Conservation (phyloP, 1,140 invertebrate species). For the Leucophenga varia region DNA sequence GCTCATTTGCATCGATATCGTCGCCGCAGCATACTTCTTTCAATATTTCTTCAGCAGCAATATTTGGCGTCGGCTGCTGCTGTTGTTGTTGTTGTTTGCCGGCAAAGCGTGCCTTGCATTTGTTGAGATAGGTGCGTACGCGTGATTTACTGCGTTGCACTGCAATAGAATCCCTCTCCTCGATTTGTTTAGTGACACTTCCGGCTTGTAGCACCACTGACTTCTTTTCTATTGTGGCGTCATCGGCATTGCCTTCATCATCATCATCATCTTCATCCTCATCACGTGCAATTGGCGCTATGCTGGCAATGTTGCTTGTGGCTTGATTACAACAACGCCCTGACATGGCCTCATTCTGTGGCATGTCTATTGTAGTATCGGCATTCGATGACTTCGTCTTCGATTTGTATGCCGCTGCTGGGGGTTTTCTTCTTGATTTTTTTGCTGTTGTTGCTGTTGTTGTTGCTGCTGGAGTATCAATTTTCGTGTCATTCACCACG, state of each 20-base stretch:
- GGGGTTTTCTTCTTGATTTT: not conserved
- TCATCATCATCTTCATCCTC: slow-evolving; percentile 24
- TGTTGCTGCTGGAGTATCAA: slow-evolving; percentile 20
- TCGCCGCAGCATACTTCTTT: too few relatives aligned
- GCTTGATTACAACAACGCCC: not conserved
- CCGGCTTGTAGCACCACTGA: slow-evolving; percentile 3
- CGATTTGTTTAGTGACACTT: too few relatives aligned
- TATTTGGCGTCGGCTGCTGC: too few relatives aligned
- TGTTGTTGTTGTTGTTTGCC: slow-evolving; percentile 18
- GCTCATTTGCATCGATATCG: too few relatives aligned
- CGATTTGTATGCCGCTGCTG: not conserved
- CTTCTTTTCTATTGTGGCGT: slow-evolving; percentile 2
- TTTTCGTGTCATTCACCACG: slow-evolving; percentile 51
- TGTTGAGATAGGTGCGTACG: slow-evolving; percentile 59
- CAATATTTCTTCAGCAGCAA: too few relatives aligned
- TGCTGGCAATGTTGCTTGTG: too few relatives aligned
- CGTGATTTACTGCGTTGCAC: slow-evolving; percentile 57
- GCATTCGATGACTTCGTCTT: not conserved
- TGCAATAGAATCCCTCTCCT: too few relatives aligned
- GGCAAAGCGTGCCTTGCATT: slow-evolving; percentile 58
- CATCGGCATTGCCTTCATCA: not conserved
- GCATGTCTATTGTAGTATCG: not conserved
- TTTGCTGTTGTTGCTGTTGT: slow-evolving; percentile 5
- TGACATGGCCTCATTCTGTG: slow-evolving; percentile 20
- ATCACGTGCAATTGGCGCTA: slow-evolving; percentile 45